These are phyloP conservation scores for Scaptomyza graminum DNA, from an alignment of 1,140 invertebrate species.

Conservation along the genomic window DNA sequence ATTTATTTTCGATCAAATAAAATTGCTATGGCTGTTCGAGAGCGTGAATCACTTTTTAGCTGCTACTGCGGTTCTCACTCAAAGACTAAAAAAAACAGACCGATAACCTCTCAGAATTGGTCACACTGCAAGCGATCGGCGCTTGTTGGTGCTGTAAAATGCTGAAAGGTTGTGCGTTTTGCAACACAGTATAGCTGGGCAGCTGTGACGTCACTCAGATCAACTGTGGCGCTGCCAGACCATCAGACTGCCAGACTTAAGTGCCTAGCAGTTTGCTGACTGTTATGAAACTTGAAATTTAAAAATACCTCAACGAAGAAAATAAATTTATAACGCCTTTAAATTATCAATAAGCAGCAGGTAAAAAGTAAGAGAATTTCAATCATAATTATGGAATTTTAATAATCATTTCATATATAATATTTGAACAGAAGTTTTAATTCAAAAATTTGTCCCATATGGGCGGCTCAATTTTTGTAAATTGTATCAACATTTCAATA, in stretches of 20 bases:
- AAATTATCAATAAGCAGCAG: too few relatives aligned
- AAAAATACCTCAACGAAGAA: background rate
- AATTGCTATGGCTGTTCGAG: slow-evolving; percentile 28
- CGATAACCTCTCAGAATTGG: background rate
- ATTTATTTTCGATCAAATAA: slow-evolving; percentile 38
- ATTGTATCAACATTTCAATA: slow-evolving; percentile 40
- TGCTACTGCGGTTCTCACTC: slow-evolving; percentile 34
- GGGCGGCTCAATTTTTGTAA: slow-evolving; percentile 11
- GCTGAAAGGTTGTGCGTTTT: background rate
- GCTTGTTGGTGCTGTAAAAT: slow-evolving; percentile 20
- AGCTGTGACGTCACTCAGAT: background rate
- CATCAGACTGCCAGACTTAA: too few relatives aligned
- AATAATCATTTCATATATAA: background rate
- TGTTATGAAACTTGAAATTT: background rate
- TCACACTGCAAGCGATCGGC: slow-evolving; percentile 26
- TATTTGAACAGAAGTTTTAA: background rate
- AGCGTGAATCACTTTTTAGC: slow-evolving; percentile 52
- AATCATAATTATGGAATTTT: too few relatives aligned
- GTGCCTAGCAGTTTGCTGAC: background rate
- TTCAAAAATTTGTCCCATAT: background rate
- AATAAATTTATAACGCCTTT: slow-evolving; percentile 1
- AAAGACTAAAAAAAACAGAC: slow-evolving; percentile 22
- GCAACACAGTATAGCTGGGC: background rate
- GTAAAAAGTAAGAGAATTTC: too few relatives aligned
- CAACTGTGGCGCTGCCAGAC: slow-evolving; percentile 7